Evolutionary conservation across 2,888 invertebrate genomes (phyloP), one percentile per base, ranked within the genome.

Genomic region (Anorthoa munda): DNA sequence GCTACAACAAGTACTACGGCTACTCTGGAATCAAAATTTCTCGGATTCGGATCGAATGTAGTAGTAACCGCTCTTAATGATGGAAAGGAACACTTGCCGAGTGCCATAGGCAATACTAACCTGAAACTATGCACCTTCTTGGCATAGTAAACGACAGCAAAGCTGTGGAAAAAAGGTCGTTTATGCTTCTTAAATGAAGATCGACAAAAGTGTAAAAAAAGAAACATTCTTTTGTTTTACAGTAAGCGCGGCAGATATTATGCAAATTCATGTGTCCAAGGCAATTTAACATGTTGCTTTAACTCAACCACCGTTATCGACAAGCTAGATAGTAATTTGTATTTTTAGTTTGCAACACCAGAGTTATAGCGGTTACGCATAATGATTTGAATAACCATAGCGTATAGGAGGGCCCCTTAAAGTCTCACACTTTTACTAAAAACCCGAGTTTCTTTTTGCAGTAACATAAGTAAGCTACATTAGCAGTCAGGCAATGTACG

Each of bases 341-440:
- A 86, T 72, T 79, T 79, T 83, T 72, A 75, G 72, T 71, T 80
- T 59, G 75, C 77, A 77, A 79, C 75, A 70, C 63, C 72, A 70
- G 60, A 61, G 67, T 65, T 72, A 72, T 68, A 75, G 77, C 71
- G 66, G 86, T 82, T 84, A 77, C 71, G 72, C 74, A 55, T 74
- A 68, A 75, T 84, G 68, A 85, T 85, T 84, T 82, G 70, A 86
- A 86, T 85, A 84, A 79, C 76, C 56, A 79, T 86, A 84, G 56
- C 67, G 70, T 66, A 65, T n/a, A n/a, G n/a, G n/a, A 76, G 77
- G 74, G 39, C 75, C 63, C 73, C 69, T 51, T 75, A 63, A 67
- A 70, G 64, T 60, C 64, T 53, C 69, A 70, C 61, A 70, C 46
- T 64, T 73, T 85, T 69, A 66, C 31, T 63, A 56, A 48, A 39